Evolutionary conservation across 2,888 invertebrate species (phyloP), one percentile per base, ranked within the genome.

Genomic region (Choristoneura rosaceana): DNA sequence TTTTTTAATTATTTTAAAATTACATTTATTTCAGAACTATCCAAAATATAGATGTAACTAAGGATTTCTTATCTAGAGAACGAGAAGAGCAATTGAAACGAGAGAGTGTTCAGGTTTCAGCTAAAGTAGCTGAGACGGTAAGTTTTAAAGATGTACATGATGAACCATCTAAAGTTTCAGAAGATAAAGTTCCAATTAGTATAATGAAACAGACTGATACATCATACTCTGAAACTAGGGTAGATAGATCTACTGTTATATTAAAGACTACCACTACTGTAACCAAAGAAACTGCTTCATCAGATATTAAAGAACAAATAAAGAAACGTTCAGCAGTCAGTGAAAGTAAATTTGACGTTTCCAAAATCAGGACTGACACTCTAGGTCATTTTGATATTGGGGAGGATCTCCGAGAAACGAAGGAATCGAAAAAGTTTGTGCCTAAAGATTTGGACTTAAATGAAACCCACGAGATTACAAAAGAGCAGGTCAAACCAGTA

Each of bases 341-440:
- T 45, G 82, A 82, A 73, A 78, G 80, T 64, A 93, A 92, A 78
- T 92, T 93, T 78, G 92, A 93, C 76, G 88, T 93, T 4, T 86
- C 87, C 0, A 92, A 92, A 85, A 93, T 92, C 76, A 81, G 92
- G 65, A 90, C 92, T 9, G 93, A 93, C 69, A 93, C 92, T 15
- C 82, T 93, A 33, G 90, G 90, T 15, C 87, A 90, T 70, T 91
- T 92, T 79, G 87, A 90, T 75, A 80, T 90, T n/a, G 82, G 78
- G 38, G 84, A 83, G 55, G 77, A 82, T 61, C 73, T 83, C 47
- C 85, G 86, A 12, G 82, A 84, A 52, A 68, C 75, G 17, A 87
- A 85, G 74, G 85, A 83, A 17, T 59, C 74, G 0, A 89, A 88
- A 76, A 88, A 81, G 68, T 81, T 82, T 78, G 74, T 82, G 3